Evolutionary conservation across 2,888 invertebrate genomes (phyloP).

Genomic region (Rutpela maculata): DNA sequence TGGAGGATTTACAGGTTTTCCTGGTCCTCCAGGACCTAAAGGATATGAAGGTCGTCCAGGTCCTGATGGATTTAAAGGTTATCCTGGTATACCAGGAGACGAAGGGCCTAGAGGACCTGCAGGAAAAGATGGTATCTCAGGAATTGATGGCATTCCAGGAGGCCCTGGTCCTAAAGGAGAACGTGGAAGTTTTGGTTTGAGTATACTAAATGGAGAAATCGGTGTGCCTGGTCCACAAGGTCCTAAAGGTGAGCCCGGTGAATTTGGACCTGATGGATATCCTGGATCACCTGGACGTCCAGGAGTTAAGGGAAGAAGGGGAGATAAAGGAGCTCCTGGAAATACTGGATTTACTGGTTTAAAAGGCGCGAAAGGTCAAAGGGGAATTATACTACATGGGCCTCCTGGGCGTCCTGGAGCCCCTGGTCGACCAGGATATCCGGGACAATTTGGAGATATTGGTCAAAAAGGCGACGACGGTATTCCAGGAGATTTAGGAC

Average conservation of each 20-base stretch:
- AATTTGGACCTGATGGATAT: conserved; percentile 71
- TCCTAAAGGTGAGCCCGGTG: conserved; percentile 70
- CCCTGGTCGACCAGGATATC: conserved; percentile 62
- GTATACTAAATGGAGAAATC: conserved; percentile 75
- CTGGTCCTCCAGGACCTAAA: conserved; percentile 73
- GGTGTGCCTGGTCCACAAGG: conserved; percentile 71
- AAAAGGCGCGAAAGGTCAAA: conserved; percentile 67
- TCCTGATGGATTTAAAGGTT: conserved; percentile 80
- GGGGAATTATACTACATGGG: conserved; percentile 66
- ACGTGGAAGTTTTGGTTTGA: conserved; percentile 76
- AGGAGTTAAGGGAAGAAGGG: conserved; percentile 68
- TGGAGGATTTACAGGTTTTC: conserved; percentile 75
- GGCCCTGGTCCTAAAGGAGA: conserved; percentile 74
- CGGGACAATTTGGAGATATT: conserved; percentile 69
- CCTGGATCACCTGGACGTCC: conserved; percentile 67
- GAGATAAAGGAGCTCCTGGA: conserved; percentile 71
- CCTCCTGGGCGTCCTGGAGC: conserved; percentile 68
- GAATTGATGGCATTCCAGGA: conserved; percentile 63
- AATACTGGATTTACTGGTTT: conserved; percentile 68
- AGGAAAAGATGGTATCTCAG: conserved; percentile 63
- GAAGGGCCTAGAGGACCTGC: conserved; percentile 79
- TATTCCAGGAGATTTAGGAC: conserved; percentile 65
- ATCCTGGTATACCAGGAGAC: conserved; percentile 80
- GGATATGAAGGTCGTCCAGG: conserved; percentile 72
- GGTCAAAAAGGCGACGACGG: conserved; percentile 70